Evolutionary conservation across 1,140 invertebrate species (phyloP).

Genomic region (Drosophila lacertosa): DNA sequence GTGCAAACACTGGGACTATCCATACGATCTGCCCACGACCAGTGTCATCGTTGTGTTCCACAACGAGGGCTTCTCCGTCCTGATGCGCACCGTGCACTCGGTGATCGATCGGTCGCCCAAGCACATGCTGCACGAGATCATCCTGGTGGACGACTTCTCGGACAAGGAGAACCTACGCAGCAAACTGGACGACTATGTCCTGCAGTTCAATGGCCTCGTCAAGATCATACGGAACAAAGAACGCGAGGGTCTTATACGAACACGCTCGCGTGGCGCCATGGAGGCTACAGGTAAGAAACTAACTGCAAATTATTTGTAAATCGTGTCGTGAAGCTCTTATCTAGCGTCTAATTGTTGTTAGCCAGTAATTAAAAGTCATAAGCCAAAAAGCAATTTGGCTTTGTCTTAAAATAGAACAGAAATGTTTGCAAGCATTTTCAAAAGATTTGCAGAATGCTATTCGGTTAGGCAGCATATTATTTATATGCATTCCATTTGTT

Average conservation of each 20-base stretch:
- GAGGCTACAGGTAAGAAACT: slow-evolving; percentile 92
- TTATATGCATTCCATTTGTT: too few species aligned
- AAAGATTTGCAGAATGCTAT: too few species aligned
- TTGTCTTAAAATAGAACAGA: too few species aligned
- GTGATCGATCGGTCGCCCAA: slow-evolving; percentile 96
- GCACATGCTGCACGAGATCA: slow-evolving; percentile 95
- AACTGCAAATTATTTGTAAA: too few species aligned
- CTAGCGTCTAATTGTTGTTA: too few species aligned
- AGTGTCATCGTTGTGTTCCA: slow-evolving; percentile 99
- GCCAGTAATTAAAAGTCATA: too few species aligned
- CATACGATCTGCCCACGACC: slow-evolving; percentile 93
- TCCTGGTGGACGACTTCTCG: slow-evolving; percentile 99
- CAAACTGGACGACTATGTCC: slow-evolving; percentile 95
- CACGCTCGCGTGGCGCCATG: slow-evolving; percentile 95
- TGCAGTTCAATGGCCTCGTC: slow-evolving; percentile 94
- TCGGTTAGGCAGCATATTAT: too few species aligned
- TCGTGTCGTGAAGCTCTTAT: too few species aligned
- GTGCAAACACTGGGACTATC: slow-evolving; percentile 99
- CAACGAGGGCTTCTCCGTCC: slow-evolving; percentile 98
- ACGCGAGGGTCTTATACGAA: slow-evolving; percentile 95
- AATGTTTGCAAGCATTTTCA: too few species aligned
- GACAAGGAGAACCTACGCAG: slow-evolving; percentile 97
- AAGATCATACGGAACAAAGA: slow-evolving; percentile 93
- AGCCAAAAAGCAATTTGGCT: too few species aligned
- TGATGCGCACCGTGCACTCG: slow-evolving; percentile 98